Base-by-base conservation (phyloP, 1,140 invertebrate genomes). In the Pogonomyrmex barbatus region DNA sequence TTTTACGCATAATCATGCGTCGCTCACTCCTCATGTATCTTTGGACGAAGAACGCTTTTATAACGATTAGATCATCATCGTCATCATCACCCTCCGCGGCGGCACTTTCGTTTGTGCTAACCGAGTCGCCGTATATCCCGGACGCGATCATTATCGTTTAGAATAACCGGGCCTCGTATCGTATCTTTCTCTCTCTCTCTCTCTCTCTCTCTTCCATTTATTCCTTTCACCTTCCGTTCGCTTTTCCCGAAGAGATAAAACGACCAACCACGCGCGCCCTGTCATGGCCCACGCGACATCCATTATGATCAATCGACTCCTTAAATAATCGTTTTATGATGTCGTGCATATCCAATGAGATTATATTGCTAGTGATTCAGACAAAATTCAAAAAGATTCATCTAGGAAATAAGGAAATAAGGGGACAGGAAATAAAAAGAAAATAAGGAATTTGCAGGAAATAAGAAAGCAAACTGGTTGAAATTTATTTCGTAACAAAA, bases 91-190 rank as follows among this genome's bases (percentile, higher is more conserved):
- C 86, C 85, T 78, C 84, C 24, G 81, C 78, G 76, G 86, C 73
- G 88, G 68, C 85, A 39, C 87, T 90, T 87, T 71, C 75, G 65
- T 89, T 56, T 70, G 47, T n/a, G 30, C 54, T 42, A 84, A 79
- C 70, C 65, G 78, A 90, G 81, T 77, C 45, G 62, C 54, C 68
- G 75, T 86, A 88, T 91, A 91, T 92, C 91, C 92, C 92, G 92
- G 92, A 93, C 89, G 91, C 88, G 70, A 90, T 88, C 79, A 92
- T 93, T 93, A 93, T 91, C 83, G 65, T 93, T 91, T 90, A 90
- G 86, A 91, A 87, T 88, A 82, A 78, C 45, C 45, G 65, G 54
- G 58, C 79, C 88, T 87, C 58, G 65, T 39, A 8, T 24, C n/a
- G n/a, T n/a, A n/a, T n/a, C n/a, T 4, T 24, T 36, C 62, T 63